These are phyloP conservation scores for Drosophila pectinifera DNA, from an alignment of 1,140 invertebrate species.

Conservation along the genomic window DNA sequence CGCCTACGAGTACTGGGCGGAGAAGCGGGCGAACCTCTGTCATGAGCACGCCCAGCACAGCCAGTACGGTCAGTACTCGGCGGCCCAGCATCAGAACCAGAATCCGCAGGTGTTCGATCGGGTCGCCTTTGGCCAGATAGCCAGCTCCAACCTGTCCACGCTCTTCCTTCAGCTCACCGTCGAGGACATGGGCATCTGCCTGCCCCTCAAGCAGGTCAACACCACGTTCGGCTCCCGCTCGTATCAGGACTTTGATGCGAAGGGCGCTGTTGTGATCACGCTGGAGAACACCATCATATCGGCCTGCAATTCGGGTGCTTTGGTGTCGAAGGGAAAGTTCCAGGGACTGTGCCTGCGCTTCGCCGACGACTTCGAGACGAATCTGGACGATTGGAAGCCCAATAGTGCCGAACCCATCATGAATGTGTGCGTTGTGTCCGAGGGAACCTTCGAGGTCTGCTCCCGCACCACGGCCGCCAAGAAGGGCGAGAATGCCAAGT, in stretches of 20 bases:
- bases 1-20: slow-evolving; percentile 99
- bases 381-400: slow-evolving; percentile 98
- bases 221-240: slow-evolving; percentile 88
- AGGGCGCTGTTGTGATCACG: slow-evolving; percentile 96
- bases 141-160: slow-evolving; percentile 92
- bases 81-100: slow-evolving; percentile 29
- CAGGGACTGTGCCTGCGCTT: slow-evolving; percentile 96
- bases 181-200: slow-evolving; percentile 98
- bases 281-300: slow-evolving; percentile 97
- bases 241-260: slow-evolving; percentile 91
- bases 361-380: slow-evolving; percentile 98
- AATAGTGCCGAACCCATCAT: slow-evolving; percentile 93
- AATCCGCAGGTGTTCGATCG: slow-evolving; percentile 88
- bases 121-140: slow-evolving; percentile 91
- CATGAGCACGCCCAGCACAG: slow-evolving; percentile 91
- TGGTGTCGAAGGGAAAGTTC: slow-evolving; percentile 92
- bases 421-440: slow-evolving; percentile 98
- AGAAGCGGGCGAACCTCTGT: slow-evolving; percentile 95
- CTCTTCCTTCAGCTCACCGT: slow-evolving; percentile 97
- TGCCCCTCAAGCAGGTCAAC: slow-evolving; percentile 94
- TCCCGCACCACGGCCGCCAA: slow-evolving; percentile 94
- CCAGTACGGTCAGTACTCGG: slow-evolving; percentile 22
- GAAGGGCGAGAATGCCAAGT: slow-evolving; percentile 96
- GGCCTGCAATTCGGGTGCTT: slow-evolving; percentile 92
- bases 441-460: slow-evolving; percentile 98